Base-by-base conservation (phyloP, 2,113 vertebrate genomes). In the Tupaia tana region DNA sequence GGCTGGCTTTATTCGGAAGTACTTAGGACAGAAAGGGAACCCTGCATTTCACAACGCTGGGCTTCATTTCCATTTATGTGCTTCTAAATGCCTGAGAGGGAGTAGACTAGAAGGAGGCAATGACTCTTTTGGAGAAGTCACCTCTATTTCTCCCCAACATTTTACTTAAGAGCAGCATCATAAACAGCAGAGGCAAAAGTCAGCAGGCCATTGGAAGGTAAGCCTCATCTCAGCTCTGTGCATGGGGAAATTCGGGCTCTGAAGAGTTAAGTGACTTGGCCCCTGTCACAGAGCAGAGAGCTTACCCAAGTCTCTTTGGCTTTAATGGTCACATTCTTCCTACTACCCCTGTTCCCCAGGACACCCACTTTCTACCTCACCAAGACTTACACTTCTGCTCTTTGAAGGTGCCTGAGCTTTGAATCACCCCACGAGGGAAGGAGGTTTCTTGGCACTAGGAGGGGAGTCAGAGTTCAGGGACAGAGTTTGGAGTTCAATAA, bases 11-110 rank as follows among this genome's bases (percentile, higher is more conserved):
- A 73, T 25, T 91, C 2, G 3, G 43, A 85, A 92, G 86, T 66
- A 86, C 61, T 90, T 16, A 85, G 92, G 63, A 73, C 67, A 94
- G 64, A 87, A 82, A 80, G 58, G 92, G 78, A 93, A 90, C 9
- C 67, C 90, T 66, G 69, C 14, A 25, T 83, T 90, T 93, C 66
- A 66, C 69, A 79, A 58, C 12, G 8, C 24, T 0, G n/a, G 69
- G 31, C 86, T 93, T 89, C 22, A 79, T 67, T 85, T 93, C 73
- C 66, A 86, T n/a, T 7, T 43, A 29, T n/a, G 56, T 59, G 87
- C 92, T 66, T 73, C 10, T 43, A 89, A 61, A 34, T 54, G 89
- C 58, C 58, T 27, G 59, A 93, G 63, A 70, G 29, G 20, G 13
- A 69, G 73, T 3, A n/a, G 27, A 64, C 34, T 8, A 85, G 63